Conservation (phyloP, 2,797 vertebrate genomes). For the Limnodromus scolopaceus region DNA sequence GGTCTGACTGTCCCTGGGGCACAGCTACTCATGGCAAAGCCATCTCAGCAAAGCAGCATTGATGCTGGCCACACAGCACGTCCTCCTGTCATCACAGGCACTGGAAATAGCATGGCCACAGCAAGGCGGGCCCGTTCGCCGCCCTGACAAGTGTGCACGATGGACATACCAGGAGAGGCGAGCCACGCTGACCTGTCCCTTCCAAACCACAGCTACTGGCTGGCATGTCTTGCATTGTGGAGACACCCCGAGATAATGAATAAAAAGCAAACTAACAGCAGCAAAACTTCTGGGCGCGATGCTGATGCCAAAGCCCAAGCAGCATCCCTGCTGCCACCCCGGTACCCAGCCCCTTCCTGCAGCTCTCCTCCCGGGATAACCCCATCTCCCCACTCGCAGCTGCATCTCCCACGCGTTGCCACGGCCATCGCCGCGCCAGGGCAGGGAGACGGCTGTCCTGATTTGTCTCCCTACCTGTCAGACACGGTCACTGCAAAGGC, state of each 20-base stretch:
- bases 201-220: not conserved
- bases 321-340: not conserved
- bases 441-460: not conserved
- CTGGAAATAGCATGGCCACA: not conserved
- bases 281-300: not conserved
- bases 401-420: fast-evolving
- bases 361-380: fast-evolving
- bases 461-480: not conserved
- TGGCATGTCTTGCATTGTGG: not conserved
- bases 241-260: not conserved
- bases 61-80: fast-evolving
- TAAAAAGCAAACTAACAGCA: not conserved
- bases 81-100: fast-evolving
- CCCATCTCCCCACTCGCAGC: not conserved
- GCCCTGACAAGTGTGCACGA: fast-evolving
- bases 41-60: fast-evolving
- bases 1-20: not conserved
- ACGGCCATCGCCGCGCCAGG: fast-evolving
- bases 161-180: not conserved
- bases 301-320: not conserved
- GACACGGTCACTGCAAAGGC: not conserved
- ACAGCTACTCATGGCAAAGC: not conserved
- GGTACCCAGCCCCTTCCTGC: not conserved
- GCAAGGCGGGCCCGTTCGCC: fast-evolving
- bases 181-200: not conserved